These are phyloP conservation scores for Phymorhynchus buccinoides DNA, from an alignment of 1,140 invertebrate species.

Conservation along the genomic window DNA sequence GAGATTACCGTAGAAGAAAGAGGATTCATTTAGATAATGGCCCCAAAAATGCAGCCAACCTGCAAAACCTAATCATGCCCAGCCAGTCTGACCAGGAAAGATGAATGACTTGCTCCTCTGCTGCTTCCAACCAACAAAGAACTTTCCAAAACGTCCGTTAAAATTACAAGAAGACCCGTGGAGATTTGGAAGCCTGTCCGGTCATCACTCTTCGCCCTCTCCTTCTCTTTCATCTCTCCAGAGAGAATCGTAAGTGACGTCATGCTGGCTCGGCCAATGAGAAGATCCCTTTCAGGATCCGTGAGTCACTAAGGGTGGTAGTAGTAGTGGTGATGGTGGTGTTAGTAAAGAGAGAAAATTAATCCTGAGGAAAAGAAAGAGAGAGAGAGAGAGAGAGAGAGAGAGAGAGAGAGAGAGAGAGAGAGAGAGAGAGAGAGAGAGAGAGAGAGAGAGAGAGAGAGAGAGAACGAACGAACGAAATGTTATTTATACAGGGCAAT, in stretches of 20 bases:
- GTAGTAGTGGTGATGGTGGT: no score
- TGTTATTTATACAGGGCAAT: no score
- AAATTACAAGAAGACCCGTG: not conserved
- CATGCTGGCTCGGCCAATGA: slow-evolving; percentile 1
- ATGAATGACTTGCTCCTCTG: not conserved
- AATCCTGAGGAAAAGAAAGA: slow-evolving; percentile 20
- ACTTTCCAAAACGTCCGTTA: not conserved
- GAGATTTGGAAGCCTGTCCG: not conserved
- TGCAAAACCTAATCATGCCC: no score
- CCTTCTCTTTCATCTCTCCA: not conserved
- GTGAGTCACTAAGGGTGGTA: no score
- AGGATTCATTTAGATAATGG: no score
- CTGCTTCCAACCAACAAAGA: not conserved
- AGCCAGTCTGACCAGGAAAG: not conserved
- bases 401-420: no score
- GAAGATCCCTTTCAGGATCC: not conserved
- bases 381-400: no score
- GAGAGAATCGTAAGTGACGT: not conserved
- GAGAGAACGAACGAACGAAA: no score
- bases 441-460: no score
- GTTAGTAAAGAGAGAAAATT: slow-evolving; percentile 34
- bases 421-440: no score
- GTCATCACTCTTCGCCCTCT: not conserved
- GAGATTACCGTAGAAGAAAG: no score
- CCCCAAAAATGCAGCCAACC: no score